Percentiles rank a stretch among this genome's conserved stretches.
phyloP scores from a whole-genome alignment of 2,888 invertebrate species.

The Melinaea menophilus region DNA sequence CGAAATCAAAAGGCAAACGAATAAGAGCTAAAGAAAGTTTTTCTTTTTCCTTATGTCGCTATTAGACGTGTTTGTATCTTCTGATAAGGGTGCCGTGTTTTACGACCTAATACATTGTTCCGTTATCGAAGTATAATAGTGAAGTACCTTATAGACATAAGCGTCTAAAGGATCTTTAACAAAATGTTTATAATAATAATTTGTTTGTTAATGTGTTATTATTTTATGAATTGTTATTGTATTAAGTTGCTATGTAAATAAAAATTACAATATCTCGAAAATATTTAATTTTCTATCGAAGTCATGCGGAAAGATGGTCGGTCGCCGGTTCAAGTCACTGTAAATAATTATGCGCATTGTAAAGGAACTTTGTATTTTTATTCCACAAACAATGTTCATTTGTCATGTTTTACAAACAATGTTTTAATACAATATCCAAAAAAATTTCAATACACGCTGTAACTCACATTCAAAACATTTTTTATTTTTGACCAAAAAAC shows the following conservation, averaged over 20 bases:
- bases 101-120: background rate
- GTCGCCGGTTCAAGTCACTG: slow-evolving; percentile 11
- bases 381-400: background rate
- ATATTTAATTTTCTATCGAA: slow-evolving; percentile 1
- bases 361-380: background rate
- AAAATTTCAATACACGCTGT: no score
- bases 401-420: no score
- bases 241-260: background rate
- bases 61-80: slow-evolving; percentile 26
- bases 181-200: no score
- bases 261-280: slow-evolving; percentile 2
- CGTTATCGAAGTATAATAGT: background rate
- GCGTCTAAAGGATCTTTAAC: no score
- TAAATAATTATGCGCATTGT: slow-evolving; percentile 5
- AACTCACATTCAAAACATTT: no score
- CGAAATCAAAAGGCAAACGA: slow-evolving; percentile 67
- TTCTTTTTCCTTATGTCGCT: slow-evolving; percentile 46
- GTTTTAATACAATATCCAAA: no score
- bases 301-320: slow-evolving; percentile 13
- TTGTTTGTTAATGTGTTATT: background rate
- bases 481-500: no score
- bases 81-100: background rate
- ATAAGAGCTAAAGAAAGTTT: slow-evolving; percentile 57
- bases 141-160: no score
- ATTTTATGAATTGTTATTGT: background rate